phyloP scores from a whole-genome alignment of 2,113 vertebrate species.

The Chrysochloris asiatica region DNA sequence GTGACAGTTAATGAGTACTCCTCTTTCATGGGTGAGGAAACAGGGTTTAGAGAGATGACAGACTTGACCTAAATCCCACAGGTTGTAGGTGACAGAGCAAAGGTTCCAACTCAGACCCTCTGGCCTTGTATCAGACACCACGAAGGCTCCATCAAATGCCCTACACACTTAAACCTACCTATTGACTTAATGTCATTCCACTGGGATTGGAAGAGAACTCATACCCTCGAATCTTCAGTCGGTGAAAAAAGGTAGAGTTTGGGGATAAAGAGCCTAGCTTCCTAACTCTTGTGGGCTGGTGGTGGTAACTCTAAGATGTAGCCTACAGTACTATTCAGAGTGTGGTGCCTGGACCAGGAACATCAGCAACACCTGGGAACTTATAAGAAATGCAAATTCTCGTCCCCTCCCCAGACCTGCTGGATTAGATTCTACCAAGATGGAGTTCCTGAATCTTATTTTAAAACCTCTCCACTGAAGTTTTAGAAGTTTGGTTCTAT shows the following conservation, averaged over 20 bases:
- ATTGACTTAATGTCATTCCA: too few species aligned
- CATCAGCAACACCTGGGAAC: neutral
- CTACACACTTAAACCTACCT: accelerated
- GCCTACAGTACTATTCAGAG: neutral
- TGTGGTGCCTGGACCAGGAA: neutral
- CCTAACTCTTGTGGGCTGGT: neutral
- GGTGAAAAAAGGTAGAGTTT: accelerated
- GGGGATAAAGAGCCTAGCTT: too few species aligned
- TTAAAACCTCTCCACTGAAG: neutral
- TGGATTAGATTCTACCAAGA: neutral
- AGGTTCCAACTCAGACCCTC: neutral
- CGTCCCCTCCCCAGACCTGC: neutral
- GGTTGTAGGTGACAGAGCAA: neutral
- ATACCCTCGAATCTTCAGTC: neutral
- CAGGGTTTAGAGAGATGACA: too few species aligned
- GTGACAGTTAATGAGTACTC: neutral
- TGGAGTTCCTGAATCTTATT: neutral
- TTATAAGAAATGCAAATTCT: neutral
- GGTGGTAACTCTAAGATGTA: too few species aligned
- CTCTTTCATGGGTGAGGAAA: neutral
- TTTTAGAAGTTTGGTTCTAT: neutral
- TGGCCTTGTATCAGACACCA: neutral
- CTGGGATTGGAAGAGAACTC: too few species aligned
- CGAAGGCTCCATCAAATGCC: accelerated
- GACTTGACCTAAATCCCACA: neutral